These are phyloP conservation scores for Orchesella cincta DNA, from an alignment of 1,140 invertebrate genomes.

Conservation along the genomic window DNA sequence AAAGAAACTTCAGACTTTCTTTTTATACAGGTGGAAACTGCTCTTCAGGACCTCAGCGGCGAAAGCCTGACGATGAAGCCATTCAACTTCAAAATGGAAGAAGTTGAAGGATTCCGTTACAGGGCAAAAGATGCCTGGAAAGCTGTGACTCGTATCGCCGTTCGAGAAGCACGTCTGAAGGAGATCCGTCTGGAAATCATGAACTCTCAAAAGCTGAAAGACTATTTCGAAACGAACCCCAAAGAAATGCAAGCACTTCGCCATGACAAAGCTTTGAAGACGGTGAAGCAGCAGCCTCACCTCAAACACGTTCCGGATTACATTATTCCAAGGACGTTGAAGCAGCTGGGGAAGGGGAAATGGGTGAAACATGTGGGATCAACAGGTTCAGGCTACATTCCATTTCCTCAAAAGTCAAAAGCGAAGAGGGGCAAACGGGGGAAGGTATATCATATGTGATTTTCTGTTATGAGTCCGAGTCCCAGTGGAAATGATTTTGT, in stretches of 20 bases:
- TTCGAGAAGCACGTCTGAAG: conserved; percentile 87
- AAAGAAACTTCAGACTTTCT: too few relatives aligned
- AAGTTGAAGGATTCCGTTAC: conserved; percentile 94
- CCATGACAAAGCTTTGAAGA: conserved; percentile 88
- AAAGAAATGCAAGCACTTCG: conserved; percentile 82
- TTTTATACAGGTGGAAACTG: conserved; percentile 39
- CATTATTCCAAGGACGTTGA: conserved; percentile 77
- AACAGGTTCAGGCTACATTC: conserved; percentile 26
- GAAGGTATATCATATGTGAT: background rate
- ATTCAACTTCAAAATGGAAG: conserved; percentile 91
- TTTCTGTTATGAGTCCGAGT: background rate
- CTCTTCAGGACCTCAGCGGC: conserved; percentile 44
- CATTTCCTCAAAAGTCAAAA: conserved; percentile 51
- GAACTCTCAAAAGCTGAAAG: conserved; percentile 89
- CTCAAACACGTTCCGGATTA: conserved; percentile 93
- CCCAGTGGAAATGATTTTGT: background rate
- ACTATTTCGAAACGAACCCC: conserved; percentile 94
- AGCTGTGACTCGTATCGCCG: conserved; percentile 86
- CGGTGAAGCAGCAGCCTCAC: conserved; percentile 79
- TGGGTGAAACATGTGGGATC: conserved; percentile 40
- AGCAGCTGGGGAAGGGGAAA: conserved; percentile 59
- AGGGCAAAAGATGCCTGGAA: conserved; percentile 90
- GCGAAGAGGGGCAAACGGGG: conserved; percentile 52
- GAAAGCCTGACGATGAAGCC: conserved; percentile 58
- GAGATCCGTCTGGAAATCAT: conserved; percentile 95